These are phyloP conservation scores for Strix uralensis DNA, from an alignment of 2,113 vertebrate species.

Conservation along the genomic window DNA sequence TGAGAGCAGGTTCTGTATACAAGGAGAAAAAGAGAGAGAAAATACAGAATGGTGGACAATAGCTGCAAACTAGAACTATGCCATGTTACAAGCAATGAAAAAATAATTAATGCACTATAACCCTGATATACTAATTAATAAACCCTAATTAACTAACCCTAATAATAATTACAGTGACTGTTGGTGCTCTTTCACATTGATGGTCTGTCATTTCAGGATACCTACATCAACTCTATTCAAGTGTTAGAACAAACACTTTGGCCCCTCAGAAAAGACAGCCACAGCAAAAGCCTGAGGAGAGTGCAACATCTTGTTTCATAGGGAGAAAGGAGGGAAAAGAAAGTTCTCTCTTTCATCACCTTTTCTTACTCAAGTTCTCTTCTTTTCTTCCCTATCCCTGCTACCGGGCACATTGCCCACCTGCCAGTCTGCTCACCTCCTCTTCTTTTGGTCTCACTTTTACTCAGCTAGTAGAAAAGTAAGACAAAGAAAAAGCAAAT, in stretches of 20 bases:
- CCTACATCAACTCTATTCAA: neutral
- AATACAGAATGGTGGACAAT: neutral
- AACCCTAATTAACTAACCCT: neutral
- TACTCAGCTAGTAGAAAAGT: neutral
- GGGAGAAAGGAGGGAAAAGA: neutral
- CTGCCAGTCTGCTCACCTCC: neutral
- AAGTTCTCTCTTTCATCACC: neutral
- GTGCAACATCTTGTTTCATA: neutral
- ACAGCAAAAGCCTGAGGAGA: neutral
- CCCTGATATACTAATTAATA: neutral
- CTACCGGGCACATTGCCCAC: neutral
- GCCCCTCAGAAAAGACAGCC: neutral
- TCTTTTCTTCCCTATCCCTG: neutral
- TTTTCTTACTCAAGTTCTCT: neutral
- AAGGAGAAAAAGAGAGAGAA: neutral
- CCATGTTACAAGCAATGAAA: neutral
- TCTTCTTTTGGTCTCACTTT: neutral
- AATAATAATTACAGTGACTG: neutral
- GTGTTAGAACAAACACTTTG: neutral
- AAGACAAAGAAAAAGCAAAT: neutral
- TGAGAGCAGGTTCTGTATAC: neutral
- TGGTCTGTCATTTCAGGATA: neutral
- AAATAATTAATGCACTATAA: neutral
- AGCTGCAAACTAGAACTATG: neutral
- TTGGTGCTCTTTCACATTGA: neutral